phyloP scores from a whole-genome alignment of 2,888 invertebrate genomes.

The Ganaspis brasiliensis region DNA sequence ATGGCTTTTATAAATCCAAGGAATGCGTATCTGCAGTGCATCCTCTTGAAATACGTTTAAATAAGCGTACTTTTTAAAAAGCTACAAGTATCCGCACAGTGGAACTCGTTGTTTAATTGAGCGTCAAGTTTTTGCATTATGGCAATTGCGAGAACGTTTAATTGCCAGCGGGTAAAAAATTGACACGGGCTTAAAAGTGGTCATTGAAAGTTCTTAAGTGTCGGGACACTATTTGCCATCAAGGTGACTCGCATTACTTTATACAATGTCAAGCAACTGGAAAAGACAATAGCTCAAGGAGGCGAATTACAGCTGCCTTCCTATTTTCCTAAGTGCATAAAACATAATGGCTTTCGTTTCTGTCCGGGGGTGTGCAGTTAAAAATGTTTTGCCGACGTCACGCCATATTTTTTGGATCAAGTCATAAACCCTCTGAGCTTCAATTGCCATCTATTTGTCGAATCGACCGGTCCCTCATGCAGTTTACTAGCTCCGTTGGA shows the following conservation, averaged over 20 bases:
- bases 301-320: constrained; percentile 51
- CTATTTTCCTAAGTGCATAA: constrained; percentile 66
- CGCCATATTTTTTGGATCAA: constrained; percentile 40
- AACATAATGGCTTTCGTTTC: constrained; percentile 64
- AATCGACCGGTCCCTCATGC: constrained; percentile 28
- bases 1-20: constrained; percentile 22
- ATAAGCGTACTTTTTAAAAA: neutral
- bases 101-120: constrained; percentile 20
- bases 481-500: constrained; percentile 35
- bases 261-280: constrained; percentile 64
- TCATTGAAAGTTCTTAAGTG: neutral
- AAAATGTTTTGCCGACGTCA: constrained; percentile 50
- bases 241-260: constrained; percentile 53
- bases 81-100: neutral
- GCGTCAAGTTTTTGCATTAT: constrained; percentile 14
- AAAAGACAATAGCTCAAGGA: constrained; percentile 59
- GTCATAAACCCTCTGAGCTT: constrained; percentile 38
- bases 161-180: neutral
- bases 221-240: constrained; percentile 10
- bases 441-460: constrained; percentile 38
- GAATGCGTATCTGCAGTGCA: constrained; percentile 19
- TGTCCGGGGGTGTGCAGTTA: constrained; percentile 66
- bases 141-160: constrained; percentile 25
- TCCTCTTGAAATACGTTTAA: constrained; percentile 32
- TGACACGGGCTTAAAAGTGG: neutral